Percentiles rank a stretch among this genome's conserved stretches.
phyloP scores from a whole-genome alignment of 2,797 vertebrate genomes.

The Propithecus deckenii region DNA sequence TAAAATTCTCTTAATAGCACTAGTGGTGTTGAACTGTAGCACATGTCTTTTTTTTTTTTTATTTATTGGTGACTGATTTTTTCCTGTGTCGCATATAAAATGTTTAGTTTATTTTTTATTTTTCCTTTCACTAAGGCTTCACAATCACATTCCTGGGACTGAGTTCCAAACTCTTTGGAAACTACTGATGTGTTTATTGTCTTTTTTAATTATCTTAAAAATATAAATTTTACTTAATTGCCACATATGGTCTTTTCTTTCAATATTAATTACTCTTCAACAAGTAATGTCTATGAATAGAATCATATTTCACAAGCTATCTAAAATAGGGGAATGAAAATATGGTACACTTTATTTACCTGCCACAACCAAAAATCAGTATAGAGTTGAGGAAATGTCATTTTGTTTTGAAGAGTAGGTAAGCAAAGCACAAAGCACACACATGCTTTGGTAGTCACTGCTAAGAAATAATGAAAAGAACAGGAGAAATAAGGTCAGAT shows the following conservation, averaged over 20 bases:
- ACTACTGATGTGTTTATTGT: not conserved
- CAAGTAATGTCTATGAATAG: not conserved
- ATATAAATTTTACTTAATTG: not conserved
- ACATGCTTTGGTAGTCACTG: not conserved
- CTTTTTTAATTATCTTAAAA: not conserved
- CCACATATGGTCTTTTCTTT: not conserved
- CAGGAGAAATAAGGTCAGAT: not conserved
- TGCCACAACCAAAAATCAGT: not conserved
- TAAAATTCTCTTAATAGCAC: not conserved
- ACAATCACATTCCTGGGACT: not conserved
- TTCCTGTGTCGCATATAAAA: not conserved
- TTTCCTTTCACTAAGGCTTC: not conserved
- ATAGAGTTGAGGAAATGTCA: not conserved
- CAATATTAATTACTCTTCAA: conserved; percentile 18
- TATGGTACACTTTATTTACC: not conserved
- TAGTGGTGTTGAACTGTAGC: not conserved
- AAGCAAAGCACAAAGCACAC: not conserved
- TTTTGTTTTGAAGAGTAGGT: not conserved
- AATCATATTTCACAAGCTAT: not conserved
- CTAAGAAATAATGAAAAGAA: not conserved
- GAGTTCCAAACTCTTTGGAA: not conserved
- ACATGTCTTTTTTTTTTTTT: not conserved
- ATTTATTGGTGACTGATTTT: not conserved
- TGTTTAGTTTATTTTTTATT: not conserved
- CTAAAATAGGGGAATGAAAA: not conserved